Base-by-base conservation (phyloP, 1,140 invertebrate genomes). In the Rhyacophila brunnea region DNA sequence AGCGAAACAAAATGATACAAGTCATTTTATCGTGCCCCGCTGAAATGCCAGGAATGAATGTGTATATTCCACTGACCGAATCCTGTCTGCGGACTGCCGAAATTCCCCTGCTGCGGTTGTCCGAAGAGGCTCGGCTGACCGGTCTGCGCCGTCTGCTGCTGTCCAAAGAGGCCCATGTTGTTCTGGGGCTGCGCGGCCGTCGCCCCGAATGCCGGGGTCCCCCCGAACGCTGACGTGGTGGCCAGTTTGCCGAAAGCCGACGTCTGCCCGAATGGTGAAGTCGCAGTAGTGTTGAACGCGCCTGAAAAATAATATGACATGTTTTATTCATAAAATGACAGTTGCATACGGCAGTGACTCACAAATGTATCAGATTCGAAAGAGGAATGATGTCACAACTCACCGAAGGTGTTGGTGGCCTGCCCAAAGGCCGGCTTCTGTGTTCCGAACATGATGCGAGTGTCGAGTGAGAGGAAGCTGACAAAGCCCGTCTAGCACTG, bases 341-440 rank as follows among this genome's bases (percentile, higher is more conserved):
- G 9, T 5, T 28, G 23, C 23, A 28, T 28, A 9, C 4, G 4
- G 23, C 23, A 28, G 3, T 28, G 23, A 9, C 23, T 28, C 9
- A n/a, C 23, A 28, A 9, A 3, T 28, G 23, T 28, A 28, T n/a
- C n/a, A n/a, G n/a, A 28, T 28, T 28, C 9, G 23, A 3, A 28
- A 28, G 9, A 28, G 9, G 9, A 28, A 28, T 28, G 9, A 28
- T 28, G 23, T 5, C 9, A 15, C 4, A 45, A 42, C 55, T 55
- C 13, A 63, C 64, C 64, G 23, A 62, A 60, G 9, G 66, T 54
- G 0, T 65, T 56, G n/a, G 68, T 34, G 13, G 54, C 62, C 54
- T 71, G 70, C 7, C 74, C 74, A 51, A 74, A 79, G 52, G 67
- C 64, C 36, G 68, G 70, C 36, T 71, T 72, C 50, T 70, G 71